Conservation (phyloP, 1,140 invertebrate species). For the Pseudomyrmex concolor region DNA sequence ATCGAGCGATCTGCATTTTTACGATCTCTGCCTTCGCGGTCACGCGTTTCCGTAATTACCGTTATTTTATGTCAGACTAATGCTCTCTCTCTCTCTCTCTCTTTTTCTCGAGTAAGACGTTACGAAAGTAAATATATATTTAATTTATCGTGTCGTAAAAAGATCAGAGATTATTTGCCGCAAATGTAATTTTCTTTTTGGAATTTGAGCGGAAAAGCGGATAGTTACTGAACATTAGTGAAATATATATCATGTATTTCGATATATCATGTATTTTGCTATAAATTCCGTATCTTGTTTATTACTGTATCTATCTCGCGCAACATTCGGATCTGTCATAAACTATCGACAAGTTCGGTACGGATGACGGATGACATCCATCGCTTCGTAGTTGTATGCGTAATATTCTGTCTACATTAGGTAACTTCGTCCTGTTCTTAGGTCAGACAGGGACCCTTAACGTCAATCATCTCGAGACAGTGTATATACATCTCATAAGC, state of each 20-base stretch:
- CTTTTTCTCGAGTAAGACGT: no score
- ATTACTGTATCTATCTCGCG: neutral
- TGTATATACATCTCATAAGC: neutral
- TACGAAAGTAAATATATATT: no score
- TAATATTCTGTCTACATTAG: slow-evolving; percentile 32
- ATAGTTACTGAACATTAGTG: neutral
- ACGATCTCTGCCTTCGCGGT: no score
- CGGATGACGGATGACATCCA: slow-evolving; percentile 42
- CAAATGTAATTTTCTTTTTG: no score
- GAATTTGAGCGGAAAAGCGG: neutral
- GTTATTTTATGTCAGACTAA: no score
- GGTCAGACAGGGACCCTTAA: neutral
- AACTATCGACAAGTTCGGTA: slow-evolving; percentile 34
- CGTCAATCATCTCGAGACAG: neutral
- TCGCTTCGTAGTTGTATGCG: slow-evolving; percentile 18
- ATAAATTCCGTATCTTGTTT: neutral
- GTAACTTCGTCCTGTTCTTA: slow-evolving; percentile 35
- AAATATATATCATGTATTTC: neutral
- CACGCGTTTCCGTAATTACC: no score
- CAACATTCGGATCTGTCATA: slow-evolving; percentile 32
- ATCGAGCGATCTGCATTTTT: neutral
- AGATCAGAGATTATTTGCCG: no score
- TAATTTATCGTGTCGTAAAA: no score
- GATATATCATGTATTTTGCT: neutral
- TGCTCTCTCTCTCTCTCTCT: no score